Base-by-base conservation (phyloP, 64 coral and sea anemone species). In the Cladopsammia gracilis region DNA sequence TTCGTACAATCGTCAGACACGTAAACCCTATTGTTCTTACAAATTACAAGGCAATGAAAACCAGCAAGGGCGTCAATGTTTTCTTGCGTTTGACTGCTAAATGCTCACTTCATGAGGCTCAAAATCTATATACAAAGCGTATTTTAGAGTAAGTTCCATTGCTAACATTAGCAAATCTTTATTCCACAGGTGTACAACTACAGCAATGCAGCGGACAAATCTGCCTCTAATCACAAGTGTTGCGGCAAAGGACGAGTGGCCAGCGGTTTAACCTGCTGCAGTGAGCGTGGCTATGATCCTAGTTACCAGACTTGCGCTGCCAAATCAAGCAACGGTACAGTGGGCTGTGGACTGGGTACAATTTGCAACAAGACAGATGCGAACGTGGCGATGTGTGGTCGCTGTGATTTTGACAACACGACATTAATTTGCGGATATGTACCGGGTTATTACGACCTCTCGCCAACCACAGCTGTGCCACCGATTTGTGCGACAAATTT, bases 111-210 rank as follows among this genome's bases (percentile, higher is more conserved):
- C 34, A 34, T 2, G 34, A 34, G 34, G 34, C 34, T 34, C 2
- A 34, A 34, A 34, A 34, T n/a, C 0, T 34, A 34, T 34, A 2
- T 34, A 34, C 34, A 34, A 34, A 34, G 34, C 2, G 2, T 34
- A 34, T 1, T 34, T 34, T 34, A 34, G 34, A 1, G 34, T 34
- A 34, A 34, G 34, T 34, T 34, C 0, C 34, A 34, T 34, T 34
- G 34, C 34, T 34, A 34, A 34, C 0, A 34, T 2, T 0, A 34
- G 34, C 34, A 34, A 34, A 34, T 23, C 79, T 81, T 79, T 20
- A 23, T 44, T 68, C 53, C 48, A 62, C 25, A 98, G 97, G 94
- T 96, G 51, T 98, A 96, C 82, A 98, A 93, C 76, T 98, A 98
- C 64, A 90, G 84, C 5, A 96, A 87, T 51, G 64, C 82, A 20